Base-by-base conservation (phyloP, 2,888 invertebrate genomes). In the Choreutis nemorana region DNA sequence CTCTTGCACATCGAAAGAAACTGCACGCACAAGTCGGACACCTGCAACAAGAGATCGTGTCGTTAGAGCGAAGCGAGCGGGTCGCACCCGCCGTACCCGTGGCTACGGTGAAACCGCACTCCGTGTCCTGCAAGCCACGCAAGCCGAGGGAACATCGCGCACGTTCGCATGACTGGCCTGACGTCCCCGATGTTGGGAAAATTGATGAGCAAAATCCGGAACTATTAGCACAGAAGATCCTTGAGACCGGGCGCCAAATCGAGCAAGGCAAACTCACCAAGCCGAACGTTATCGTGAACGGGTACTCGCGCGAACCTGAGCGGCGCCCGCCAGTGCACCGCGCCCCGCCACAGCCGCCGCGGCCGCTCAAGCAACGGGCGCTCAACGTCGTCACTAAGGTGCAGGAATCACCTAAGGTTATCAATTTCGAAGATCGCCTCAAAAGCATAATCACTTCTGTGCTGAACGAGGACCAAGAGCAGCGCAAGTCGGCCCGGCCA, bases 121-220 rank as follows among this genome's bases (percentile, higher is more conserved):
- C 71, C 14, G 50, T 67, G 43, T 56, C 80, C 49, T 45, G 49
- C 34, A 62, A 67, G 42, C 73, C 73, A 20, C 49, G 73, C 24
- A 64, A 84, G 45, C 73, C 83, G 1, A 71, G 87, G 10, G 91
- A 91, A 44, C 86, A 87, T 44, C 82, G 92, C 10, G 86, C 89
- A 4, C 83, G 93, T 2, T 91, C 92, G 1, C 92, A 93, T 52
- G 94, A 94, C 54, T 94, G 94, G 94, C 93, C 93, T 0, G 92
- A 93, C 47, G 89, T 94, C 15, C 93, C 94, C 2, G 92, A 94
- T 45, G 86, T 93, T 29, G 91, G 90, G 1, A 94, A 93, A 66
- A 94, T 94, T 34, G 91, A 94, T 54, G 94, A 94, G 57, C 92
- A 92, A 57, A 94, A 94, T 68, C 94, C 94, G 0, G 94, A 94